These are phyloP conservation scores for Heliconius erato DNA, from an alignment of 2,888 invertebrate genomes.

Conservation along the genomic window DNA sequence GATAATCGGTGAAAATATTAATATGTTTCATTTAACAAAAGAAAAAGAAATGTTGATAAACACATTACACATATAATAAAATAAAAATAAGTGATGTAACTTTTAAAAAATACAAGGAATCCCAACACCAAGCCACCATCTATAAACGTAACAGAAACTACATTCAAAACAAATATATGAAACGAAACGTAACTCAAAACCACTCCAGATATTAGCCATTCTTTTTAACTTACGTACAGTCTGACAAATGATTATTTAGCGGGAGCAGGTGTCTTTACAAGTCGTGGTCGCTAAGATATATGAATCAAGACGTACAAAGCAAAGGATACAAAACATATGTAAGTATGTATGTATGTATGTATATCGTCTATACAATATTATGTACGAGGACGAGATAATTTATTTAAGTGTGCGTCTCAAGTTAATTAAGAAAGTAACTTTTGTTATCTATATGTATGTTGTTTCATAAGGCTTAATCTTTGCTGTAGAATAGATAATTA, in stretches of 20 bases:
- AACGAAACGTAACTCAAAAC: conserved; percentile 70
- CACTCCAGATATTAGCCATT: conserved; percentile 82
- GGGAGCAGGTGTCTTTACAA: conserved; percentile 69
- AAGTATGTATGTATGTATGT: conserved; percentile 35
- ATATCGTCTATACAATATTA: conserved; percentile 27
- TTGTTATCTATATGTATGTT: background rate
- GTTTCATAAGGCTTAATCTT: background rate
- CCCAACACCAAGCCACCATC: background rate
- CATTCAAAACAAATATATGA: conserved; percentile 55
- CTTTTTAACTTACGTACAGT: conserved; percentile 79
- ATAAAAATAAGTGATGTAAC: no score
- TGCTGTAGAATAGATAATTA: no score
- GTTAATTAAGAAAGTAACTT: background rate
- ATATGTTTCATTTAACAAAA: background rate
- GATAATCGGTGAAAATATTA: background rate
- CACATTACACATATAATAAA: background rate
- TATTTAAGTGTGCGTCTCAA: background rate
- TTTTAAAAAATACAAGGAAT: background rate
- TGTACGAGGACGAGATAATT: conserved; percentile 1
- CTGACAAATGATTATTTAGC: conserved; percentile 82
- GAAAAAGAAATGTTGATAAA: background rate
- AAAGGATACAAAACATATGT: conserved; percentile 43
- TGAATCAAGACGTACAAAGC: conserved; percentile 51
- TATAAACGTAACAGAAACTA: conserved; percentile 35
- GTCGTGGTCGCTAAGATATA: conserved; percentile 51